Percentiles rank a stretch among this genome's conserved stretches.
Evolutionary conservation across 1,140 invertebrate species (phyloP).

Genomic region (Dendroctonus valens): DNA sequence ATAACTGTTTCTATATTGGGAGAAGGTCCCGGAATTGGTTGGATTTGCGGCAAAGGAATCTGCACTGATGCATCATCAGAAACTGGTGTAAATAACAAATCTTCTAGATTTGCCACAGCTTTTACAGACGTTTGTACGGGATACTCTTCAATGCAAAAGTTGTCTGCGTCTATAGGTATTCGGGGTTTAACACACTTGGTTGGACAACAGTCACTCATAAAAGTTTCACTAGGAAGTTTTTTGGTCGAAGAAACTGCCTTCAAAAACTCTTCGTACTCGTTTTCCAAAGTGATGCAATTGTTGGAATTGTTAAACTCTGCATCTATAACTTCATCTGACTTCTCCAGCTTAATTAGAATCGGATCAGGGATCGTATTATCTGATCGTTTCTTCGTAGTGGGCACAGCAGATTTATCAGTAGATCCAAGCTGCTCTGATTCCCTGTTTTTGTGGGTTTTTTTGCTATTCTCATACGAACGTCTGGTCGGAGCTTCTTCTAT

Average conservation of each 20-base stretch:
- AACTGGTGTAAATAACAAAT: neutral
- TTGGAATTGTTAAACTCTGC: constrained; percentile 21
- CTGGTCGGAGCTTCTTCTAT: constrained; percentile 5
- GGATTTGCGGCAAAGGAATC: constrained; percentile 25
- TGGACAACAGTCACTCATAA: too few species aligned
- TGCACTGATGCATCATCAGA: constrained; percentile 6
- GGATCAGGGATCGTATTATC: too few species aligned
- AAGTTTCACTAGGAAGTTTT: too few species aligned
- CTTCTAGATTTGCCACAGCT: neutral
- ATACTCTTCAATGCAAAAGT: constrained; percentile 1
- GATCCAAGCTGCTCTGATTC: too few species aligned
- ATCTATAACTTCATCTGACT: constrained; percentile 4
- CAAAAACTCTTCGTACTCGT: constrained; percentile 48
- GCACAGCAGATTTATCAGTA: too few species aligned
- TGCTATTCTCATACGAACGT: neutral
- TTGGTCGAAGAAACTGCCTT: constrained; percentile 38
- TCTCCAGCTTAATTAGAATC: too few species aligned
- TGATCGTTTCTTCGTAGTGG: too few species aligned
- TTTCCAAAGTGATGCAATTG: constrained; percentile 36
- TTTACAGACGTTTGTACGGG: neutral
- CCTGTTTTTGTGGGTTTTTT: too few species aligned
- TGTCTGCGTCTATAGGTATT: too few species aligned
- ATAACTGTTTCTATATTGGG: constrained; percentile 12
- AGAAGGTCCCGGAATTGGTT: constrained; percentile 18
- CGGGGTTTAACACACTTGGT: too few species aligned